Conservation (phyloP, 2,888 invertebrate genomes). For the Spicauda simplicius region DNA sequence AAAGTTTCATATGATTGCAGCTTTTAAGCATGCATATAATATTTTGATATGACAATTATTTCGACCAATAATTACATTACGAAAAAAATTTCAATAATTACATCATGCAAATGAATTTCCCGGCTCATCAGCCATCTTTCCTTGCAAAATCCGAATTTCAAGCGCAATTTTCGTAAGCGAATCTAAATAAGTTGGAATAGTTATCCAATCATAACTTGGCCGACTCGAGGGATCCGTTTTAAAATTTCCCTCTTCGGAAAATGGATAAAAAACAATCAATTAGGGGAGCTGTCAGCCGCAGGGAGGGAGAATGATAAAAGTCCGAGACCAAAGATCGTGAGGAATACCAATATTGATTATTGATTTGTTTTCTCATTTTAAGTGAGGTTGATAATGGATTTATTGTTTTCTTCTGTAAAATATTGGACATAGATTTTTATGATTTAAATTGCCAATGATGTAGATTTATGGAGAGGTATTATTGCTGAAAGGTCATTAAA, state of each 20-base stretch:
- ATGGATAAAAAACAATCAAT: slow-evolving; percentile 75
- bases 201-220: slow-evolving; percentile 64
- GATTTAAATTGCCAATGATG: too few species aligned
- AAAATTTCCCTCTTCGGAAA: slow-evolving; percentile 58
- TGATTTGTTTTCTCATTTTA: slow-evolving; percentile 28
- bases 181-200: slow-evolving; percentile 52
- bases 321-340: slow-evolving; percentile 38
- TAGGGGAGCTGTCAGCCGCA: slow-evolving; percentile 77
- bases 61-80: too few species aligned
- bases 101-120: not conserved
- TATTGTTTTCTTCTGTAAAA: not conserved
- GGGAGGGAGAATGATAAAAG: slow-evolving; percentile 53
- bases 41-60: too few species aligned
- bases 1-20: too few species aligned
- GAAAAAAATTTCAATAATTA: not conserved
- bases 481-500: too few species aligned
- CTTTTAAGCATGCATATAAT: too few species aligned
- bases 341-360: slow-evolving; percentile 37
- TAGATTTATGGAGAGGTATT: too few species aligned
- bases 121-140: slow-evolving; percentile 9
- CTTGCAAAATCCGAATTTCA: slow-evolving; percentile 6
- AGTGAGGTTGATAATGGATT: not conserved
- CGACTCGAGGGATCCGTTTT: slow-evolving; percentile 52
- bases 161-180: slow-evolving; percentile 25
- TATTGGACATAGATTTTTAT: not conserved